Percentiles rank a stretch among this genome's conserved stretches.
Conservation (phyloP, 1,140 invertebrate genomes). For the Calosoma granatense region DNA sequence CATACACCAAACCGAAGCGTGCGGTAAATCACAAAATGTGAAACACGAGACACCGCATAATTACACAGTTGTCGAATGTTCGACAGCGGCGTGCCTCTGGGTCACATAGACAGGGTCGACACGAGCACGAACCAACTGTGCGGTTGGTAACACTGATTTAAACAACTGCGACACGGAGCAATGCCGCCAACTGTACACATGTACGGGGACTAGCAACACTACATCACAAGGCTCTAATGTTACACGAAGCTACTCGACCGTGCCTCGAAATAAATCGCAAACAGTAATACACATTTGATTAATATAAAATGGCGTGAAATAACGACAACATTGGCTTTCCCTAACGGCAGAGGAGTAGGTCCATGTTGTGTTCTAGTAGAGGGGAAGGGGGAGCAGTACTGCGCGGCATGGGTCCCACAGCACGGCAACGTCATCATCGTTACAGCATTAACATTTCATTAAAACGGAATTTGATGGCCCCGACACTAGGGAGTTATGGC, state of each 20-base stretch:
- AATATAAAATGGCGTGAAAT: constrained; percentile 5
- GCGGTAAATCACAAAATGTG: neutral
- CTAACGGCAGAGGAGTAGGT: too few species aligned
- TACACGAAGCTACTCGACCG: neutral
- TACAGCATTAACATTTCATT: constrained; percentile 1
- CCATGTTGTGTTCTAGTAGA: too few species aligned
- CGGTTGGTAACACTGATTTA: neutral
- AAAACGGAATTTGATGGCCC: constrained; percentile 2
- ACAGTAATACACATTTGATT: constrained; percentile 8
- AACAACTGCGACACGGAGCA: neutral
- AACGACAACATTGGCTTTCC: too few species aligned
- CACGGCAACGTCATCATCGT: neutral
- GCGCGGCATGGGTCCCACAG: neutral
- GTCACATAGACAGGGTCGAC: neutral
- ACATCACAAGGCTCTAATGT: neutral
- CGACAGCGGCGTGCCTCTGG: neutral
- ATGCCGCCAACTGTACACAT: neutral
- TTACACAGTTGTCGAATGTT: neutral
- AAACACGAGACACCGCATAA: neutral
- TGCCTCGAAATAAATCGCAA: neutral
- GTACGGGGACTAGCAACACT: neutral
- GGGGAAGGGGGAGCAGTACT: too few species aligned
- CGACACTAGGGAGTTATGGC: neutral
- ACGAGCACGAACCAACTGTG: neutral
- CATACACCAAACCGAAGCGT: too few species aligned